A percentile compares a stretch with the other conserved stretches of the same genome.
These are phyloP conservation scores for Myanophis thanlyinensis DNA, from an alignment of 2,113 vertebrate species.

Conservation along the genomic window DNA sequence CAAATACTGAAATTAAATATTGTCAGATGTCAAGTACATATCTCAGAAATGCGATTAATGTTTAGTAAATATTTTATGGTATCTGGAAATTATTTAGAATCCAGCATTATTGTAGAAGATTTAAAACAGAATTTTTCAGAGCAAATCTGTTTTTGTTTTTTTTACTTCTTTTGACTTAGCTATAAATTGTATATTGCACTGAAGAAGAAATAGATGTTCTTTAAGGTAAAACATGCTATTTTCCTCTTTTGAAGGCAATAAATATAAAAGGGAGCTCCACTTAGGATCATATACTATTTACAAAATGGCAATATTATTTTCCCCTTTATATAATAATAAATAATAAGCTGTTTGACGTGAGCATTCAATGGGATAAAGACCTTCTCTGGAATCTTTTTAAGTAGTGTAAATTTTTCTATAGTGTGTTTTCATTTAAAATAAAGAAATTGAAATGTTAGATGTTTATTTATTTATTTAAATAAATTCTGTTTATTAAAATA, in stretches of 20 bases:
- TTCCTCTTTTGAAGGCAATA: not conserved
- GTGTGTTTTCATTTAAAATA: not conserved
- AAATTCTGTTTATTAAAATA: too few species aligned
- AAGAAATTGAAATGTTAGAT: not conserved
- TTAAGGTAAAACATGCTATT: not conserved
- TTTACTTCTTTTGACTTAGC: not conserved
- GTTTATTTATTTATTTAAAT: too few species aligned
- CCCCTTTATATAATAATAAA: too few species aligned
- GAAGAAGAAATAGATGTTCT: not conserved
- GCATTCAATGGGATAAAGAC: too few species aligned
- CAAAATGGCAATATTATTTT: not conserved
- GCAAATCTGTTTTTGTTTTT: not conserved
- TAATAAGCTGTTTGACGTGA: not conserved
- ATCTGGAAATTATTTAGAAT: not conserved
- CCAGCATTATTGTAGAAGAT: not conserved
- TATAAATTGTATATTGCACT: not conserved
- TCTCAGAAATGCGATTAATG: not conserved
- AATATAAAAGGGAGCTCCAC: not conserved
- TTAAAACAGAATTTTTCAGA: not conserved
- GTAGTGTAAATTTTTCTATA: not conserved
- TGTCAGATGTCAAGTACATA: not conserved
- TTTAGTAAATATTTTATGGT: not conserved
- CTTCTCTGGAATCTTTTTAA: not conserved
- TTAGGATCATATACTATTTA: not conserved
- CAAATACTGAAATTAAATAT: slow-evolving; percentile 9